Percentiles rank a stretch among this genome's conserved stretches.
Conservation (phyloP, 2,797 vertebrate genomes). For the Sebastes paucispinis region DNA sequence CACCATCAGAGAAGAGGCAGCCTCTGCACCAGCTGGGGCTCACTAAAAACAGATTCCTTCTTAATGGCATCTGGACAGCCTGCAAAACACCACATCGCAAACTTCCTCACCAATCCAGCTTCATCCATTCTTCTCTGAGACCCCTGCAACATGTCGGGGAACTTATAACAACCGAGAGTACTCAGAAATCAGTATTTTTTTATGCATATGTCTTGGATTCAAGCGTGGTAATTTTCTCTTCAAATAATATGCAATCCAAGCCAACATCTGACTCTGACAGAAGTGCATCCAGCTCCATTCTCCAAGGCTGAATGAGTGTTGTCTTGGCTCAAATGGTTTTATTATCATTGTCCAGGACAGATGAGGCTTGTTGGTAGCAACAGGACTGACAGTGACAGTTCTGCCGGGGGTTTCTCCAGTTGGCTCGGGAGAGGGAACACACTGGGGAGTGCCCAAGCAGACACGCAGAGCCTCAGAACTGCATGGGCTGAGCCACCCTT, state of each 20-base stretch:
- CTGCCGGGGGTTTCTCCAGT: constrained; percentile 54
- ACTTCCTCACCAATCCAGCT: constrained; percentile 21
- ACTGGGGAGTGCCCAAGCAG: constrained; percentile 54
- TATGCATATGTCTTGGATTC: neutral
- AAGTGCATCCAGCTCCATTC: constrained; percentile 34
- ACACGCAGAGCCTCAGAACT: constrained; percentile 51
- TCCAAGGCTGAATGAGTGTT: constrained; percentile 17
- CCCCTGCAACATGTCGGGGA: neutral
- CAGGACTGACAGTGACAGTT: constrained; percentile 47
- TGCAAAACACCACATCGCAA: constrained; percentile 6
- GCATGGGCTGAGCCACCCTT: constrained; percentile 59
- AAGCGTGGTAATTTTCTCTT: constrained; percentile 4
- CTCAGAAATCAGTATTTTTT: neutral
- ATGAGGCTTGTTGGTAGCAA: constrained; percentile 51
- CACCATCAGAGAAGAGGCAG: constrained; percentile 54
- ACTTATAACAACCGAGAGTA: neutral
- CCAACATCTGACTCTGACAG: constrained; percentile 14
- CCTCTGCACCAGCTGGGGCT: constrained; percentile 68
- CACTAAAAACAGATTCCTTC: constrained; percentile 54
- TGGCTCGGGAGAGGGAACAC: constrained; percentile 43
- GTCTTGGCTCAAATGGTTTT: constrained; percentile 22
- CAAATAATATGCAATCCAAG: constrained; percentile 1
- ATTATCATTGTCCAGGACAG: constrained; percentile 44
- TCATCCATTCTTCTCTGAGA: constrained; percentile 13
- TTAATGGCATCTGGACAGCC: constrained; percentile 64